phyloP scores from a whole-genome alignment of 1,140 invertebrate species.

The Wiebesia pumilae region DNA sequence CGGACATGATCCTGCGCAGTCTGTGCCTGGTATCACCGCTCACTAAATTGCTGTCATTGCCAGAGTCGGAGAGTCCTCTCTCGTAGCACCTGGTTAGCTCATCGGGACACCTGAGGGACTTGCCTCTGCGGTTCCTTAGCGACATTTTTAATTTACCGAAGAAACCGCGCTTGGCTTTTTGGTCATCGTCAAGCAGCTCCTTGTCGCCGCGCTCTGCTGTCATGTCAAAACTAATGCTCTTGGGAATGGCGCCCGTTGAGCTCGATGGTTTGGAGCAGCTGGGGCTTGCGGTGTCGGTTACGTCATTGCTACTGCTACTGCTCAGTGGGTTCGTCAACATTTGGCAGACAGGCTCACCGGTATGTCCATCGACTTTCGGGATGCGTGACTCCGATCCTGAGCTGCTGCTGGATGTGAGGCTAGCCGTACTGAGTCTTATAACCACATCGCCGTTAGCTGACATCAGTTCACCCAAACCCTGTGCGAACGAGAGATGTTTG shows the following conservation, averaged over 20 bases:
- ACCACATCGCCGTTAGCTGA: conserved; percentile 55
- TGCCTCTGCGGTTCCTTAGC: conserved; percentile 80
- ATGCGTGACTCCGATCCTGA: conserved; percentile 66
- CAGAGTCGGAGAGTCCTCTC: conserved; percentile 63
- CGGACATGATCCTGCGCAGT: conserved; percentile 75
- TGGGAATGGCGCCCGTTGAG: conserved; percentile 90
- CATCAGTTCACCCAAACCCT: conserved; percentile 42
- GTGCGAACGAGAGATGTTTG: not conserved
- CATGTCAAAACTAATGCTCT: conserved; percentile 94
- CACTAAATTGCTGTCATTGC: conserved; percentile 63
- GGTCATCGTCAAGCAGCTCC: conserved; percentile 77
- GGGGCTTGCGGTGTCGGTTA: conserved; percentile 37
- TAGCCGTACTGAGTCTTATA: conserved; percentile 72
- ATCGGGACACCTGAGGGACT: conserved; percentile 73
- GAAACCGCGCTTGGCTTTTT: conserved; percentile 79
- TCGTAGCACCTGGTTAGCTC: conserved; percentile 72
- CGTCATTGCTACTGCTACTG: conserved; percentile 48
- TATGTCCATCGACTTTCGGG: conserved; percentile 59
- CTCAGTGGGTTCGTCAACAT: not conserved
- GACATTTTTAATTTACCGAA: conserved; percentile 83
- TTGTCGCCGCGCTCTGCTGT: conserved; percentile 88
- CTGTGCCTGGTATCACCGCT: conserved; percentile 64
- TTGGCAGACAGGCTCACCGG: conserved; percentile 46
- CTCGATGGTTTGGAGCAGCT: conserved; percentile 74
- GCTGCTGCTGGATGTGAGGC: conserved; percentile 75